Conservation (phyloP, 2,888 invertebrate genomes). For the Chymomyza caudatula region DNA sequence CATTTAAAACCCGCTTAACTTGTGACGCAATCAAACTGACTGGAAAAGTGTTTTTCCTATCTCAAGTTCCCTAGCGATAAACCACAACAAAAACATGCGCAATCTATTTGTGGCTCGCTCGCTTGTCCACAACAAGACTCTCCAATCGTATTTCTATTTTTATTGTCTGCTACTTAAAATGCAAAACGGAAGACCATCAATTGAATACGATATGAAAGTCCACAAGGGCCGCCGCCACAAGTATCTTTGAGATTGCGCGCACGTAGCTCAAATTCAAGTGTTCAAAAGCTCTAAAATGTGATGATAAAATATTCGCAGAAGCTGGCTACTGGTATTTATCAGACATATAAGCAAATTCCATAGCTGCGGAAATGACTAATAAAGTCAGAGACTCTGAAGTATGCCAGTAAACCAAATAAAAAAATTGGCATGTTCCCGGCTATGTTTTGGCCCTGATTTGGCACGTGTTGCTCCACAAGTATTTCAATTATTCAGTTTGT, state of each 20-base stretch:
- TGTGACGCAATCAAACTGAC: neutral
- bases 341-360: neutral
- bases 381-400: neutral
- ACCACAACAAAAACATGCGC: neutral
- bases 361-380: conserved; percentile 6
- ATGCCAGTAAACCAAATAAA: neutral
- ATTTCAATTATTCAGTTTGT: neutral
- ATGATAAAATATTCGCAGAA: neutral
- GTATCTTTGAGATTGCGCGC: neutral
- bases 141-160: conserved; percentile 29
- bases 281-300: neutral
- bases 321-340: neutral
- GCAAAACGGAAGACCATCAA: conserved; percentile 32
- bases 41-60: neutral
- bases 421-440: neutral
- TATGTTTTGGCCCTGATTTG: neutral
- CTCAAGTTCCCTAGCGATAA: neutral
- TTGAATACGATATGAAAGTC: conserved; percentile 17
- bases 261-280: neutral
- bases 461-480: neutral
- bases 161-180: conserved; percentile 47
- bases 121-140: neutral
- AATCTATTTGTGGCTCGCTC: neutral
- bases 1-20: no score
- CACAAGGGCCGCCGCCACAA: neutral